Conservation (phyloP, 2,888 invertebrate genomes). For the Sphecodes monilicornis region DNA sequence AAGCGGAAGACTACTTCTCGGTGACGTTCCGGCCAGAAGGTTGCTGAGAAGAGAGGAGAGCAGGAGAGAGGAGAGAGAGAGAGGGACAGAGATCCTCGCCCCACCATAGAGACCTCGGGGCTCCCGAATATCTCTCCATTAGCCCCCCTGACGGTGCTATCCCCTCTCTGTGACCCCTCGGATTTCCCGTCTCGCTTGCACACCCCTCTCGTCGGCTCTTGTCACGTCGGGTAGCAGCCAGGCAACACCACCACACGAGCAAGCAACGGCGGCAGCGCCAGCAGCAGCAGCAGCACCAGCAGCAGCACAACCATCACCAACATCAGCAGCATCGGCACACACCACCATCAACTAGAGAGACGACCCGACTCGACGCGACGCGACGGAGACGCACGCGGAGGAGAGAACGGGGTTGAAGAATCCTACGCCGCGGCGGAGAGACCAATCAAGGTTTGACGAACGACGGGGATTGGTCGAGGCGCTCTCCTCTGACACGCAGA, state of each 20-base stretch:
- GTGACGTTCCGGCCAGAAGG: constrained; percentile 75
- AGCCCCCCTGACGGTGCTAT: constrained; percentile 80
- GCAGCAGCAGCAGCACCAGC: constrained; percentile 62
- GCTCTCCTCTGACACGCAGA: constrained; percentile 84
- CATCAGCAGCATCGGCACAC: constrained; percentile 55
- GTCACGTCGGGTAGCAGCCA: constrained; percentile 78
- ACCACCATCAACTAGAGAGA: neutral
- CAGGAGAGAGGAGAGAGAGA: constrained; percentile 41
- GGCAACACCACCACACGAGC: constrained; percentile 70
- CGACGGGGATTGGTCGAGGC: constrained; percentile 84
- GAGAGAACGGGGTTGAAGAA: constrained; percentile 83
- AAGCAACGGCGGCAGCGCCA: constrained; percentile 48
- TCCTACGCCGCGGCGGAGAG: constrained; percentile 84
- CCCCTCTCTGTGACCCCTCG: constrained; percentile 75
- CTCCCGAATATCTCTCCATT: constrained; percentile 84
- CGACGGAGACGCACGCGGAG: constrained; percentile 72
- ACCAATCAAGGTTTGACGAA: constrained; percentile 87
- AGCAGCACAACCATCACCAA: constrained; percentile 46
- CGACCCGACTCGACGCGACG: neutral
- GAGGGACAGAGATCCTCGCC: constrained; percentile 70
- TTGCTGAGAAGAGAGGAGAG: constrained; percentile 61
- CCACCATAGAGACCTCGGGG: constrained; percentile 74
- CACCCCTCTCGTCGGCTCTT: constrained; percentile 80
- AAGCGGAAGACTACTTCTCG: constrained; percentile 73
- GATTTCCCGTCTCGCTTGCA: constrained; percentile 63